Conservation (phyloP, 2,113 vertebrate genomes). For the Edolisoma coerulescens region DNA sequence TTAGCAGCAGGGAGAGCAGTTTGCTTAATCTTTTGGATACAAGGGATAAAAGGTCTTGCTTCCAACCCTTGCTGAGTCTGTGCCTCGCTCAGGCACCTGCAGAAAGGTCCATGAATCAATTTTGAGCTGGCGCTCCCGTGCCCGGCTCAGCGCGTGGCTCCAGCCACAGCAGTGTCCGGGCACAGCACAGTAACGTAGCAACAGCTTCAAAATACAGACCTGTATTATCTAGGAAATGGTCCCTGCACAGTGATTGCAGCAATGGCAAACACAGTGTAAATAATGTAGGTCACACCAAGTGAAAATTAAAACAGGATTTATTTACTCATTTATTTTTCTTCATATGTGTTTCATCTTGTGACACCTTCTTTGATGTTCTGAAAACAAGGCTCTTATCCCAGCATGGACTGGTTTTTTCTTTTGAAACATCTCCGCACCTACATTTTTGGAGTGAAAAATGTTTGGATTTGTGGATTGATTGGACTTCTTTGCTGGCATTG, state of each 20-base stretch:
- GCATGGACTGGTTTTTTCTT: not conserved
- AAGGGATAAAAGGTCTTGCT: not conserved
- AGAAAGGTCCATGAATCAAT: not conserved
- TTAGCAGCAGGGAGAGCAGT: not conserved
- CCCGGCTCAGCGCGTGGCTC: not conserved
- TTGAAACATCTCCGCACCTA: not conserved
- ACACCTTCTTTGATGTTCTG: not conserved
- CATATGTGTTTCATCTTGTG: not conserved
- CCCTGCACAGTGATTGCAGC: not conserved
- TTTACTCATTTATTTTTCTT: not conserved
- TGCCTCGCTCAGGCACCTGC: not conserved
- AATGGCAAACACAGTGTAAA: not conserved
- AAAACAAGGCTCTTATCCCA: not conserved
- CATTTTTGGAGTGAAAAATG: not conserved
- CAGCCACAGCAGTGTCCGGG: not conserved
- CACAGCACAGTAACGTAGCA: slow-evolving; percentile 17
- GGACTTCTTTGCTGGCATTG: not conserved
- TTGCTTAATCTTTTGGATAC: not conserved
- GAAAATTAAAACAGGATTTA: not conserved
- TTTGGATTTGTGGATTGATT: not conserved
- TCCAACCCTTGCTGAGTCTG: not conserved
- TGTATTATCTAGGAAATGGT: slow-evolving; percentile 25
- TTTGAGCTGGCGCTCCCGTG: not conserved
- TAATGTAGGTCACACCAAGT: not conserved
- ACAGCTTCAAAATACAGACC: slow-evolving; percentile 22